Base-by-base conservation (phyloP, 2,888 invertebrate genomes). In the Synergus gifuensis region DNA sequence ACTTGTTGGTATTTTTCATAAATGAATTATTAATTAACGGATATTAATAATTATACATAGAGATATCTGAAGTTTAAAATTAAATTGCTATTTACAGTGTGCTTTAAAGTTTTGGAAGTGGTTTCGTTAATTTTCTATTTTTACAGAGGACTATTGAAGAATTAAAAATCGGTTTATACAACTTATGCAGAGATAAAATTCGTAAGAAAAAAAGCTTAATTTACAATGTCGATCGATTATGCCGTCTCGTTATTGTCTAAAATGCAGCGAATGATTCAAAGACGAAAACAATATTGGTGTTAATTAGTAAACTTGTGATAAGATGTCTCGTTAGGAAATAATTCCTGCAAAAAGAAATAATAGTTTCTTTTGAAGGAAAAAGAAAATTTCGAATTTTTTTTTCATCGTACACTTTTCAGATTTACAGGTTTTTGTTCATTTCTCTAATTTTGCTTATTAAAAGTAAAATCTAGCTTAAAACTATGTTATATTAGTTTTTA, bases 401-500 rank as follows among this genome's bases (percentile, higher is more conserved):
- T 73, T 73, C 73, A 73, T 73, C 73, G 73, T 54, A 40, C 73
- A 73, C 73, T 44, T 60, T 67, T n/a, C 12, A 77, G n/a, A 64
- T 44, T 46, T 76, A 14, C 28, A 46, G 22, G 11, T n/a, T 18
- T 64, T 63, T 76, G 18, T 62, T 76, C 44, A n/a, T 69, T 76
- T 40, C 58, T 76, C 76, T 14, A 40, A 78, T 67, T 28, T 78
- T 62, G n/a, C 40, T 69, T 64, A 78, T 49, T 63, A 36, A 76
- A 58, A 67, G 44, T 63, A 46, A 63, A 63, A 18, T 77, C 76
- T 80, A 60, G 64, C 76, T 82, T 63, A 67, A 36, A 73, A 46
- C 60, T 77, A 77, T 7, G 76, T 54, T 79, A 82, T 12, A 79
- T 22, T 18, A 77, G 49, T 83, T 79, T 77, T 78, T 64, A 40